A percentile compares a stretch with the other conserved stretches of the same genome.
Conservation (phyloP, 2,888 invertebrate species). For the Cerastis rubricosa region DNA sequence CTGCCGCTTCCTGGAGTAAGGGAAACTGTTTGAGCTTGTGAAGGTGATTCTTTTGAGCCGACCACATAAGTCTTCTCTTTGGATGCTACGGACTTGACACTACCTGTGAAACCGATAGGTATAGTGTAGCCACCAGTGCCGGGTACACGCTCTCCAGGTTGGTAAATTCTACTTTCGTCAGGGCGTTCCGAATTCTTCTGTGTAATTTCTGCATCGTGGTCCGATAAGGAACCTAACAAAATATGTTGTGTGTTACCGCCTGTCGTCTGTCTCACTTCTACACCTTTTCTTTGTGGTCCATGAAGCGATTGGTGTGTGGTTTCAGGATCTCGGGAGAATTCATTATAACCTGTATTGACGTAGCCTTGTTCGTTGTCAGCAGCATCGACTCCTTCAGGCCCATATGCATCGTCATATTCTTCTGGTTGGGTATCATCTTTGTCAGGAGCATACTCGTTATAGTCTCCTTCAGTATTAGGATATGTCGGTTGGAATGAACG, state of each 20-base stretch:
- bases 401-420: conserved; percentile 85
- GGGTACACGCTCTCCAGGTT: conserved; percentile 92
- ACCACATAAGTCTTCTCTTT: conserved; percentile 91
- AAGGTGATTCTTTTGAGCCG: conserved; percentile 91
- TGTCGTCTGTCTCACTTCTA: conserved; percentile 87
- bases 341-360: conserved; percentile 92
- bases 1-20: conserved; percentile 88
- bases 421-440: conserved; percentile 82
- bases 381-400: conserved; percentile 82
- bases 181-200: conserved; percentile 90
- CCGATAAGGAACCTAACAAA: conserved; percentile 90
- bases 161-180: conserved; percentile 91
- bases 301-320: conserved; percentile 81
- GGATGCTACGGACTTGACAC: conserved; percentile 92
- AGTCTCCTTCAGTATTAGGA: conserved; percentile 74
- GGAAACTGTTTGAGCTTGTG: conserved; percentile 93
- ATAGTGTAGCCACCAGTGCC: conserved; percentile 93
- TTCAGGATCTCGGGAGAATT: conserved; percentile 84
- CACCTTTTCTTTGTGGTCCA: conserved; percentile 77
- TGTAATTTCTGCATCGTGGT: conserved; percentile 91
- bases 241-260: conserved; percentile 92
- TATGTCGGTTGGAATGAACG: conserved; percentile 82
- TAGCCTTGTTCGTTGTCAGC: conserved; percentile 85
- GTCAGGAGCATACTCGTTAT: conserved; percentile 81
- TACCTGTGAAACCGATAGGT: conserved; percentile 93